A percentile compares a stretch with the other conserved stretches of the same genome.
phyloP scores from a whole-genome alignment of 2,113 vertebrate genomes.

The Panthera uncia region DNA sequence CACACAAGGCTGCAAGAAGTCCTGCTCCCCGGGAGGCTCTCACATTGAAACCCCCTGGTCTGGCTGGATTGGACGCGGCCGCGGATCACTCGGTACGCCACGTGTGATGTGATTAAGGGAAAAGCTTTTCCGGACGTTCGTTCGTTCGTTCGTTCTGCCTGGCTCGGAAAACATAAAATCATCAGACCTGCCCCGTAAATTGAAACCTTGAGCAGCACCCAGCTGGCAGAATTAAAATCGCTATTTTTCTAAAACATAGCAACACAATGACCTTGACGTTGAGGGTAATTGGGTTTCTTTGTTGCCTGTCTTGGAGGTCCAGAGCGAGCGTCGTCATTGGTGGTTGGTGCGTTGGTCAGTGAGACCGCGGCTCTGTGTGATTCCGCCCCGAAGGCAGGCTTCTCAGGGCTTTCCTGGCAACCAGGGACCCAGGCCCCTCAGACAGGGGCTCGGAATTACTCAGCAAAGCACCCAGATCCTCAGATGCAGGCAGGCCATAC shows the following conservation, averaged over 20 bases:
- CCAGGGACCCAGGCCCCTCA: neutral
- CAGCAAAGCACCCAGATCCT: neutral
- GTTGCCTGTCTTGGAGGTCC: neutral
- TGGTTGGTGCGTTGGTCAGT: fast-evolving
- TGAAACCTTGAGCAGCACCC: neutral
- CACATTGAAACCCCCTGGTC: neutral
- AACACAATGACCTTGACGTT: neutral
- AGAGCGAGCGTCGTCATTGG: fast-evolving
- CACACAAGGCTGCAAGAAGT: neutral
- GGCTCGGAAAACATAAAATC: neutral
- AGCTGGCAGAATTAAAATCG: neutral
- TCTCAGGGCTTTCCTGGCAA: neutral
- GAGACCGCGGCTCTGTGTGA: neutral
- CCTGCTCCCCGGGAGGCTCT: fast-evolving
- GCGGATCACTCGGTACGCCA: fast-evolving
- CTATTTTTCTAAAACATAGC: neutral
- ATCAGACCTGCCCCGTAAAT: neutral
- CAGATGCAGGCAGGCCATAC: neutral
- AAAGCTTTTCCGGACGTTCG: neutral
- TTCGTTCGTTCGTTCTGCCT: neutral
- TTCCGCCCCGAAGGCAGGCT: neutral
- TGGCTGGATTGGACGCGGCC: neutral
- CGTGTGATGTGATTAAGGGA: neutral
- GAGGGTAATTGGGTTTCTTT: neutral
- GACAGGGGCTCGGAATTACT: fast-evolving